A percentile compares a stretch with the other conserved stretches of the same genome.
Evolutionary conservation across 2,113 vertebrate genomes (phyloP).

Genomic region (Vulpes lagopus): DNA sequence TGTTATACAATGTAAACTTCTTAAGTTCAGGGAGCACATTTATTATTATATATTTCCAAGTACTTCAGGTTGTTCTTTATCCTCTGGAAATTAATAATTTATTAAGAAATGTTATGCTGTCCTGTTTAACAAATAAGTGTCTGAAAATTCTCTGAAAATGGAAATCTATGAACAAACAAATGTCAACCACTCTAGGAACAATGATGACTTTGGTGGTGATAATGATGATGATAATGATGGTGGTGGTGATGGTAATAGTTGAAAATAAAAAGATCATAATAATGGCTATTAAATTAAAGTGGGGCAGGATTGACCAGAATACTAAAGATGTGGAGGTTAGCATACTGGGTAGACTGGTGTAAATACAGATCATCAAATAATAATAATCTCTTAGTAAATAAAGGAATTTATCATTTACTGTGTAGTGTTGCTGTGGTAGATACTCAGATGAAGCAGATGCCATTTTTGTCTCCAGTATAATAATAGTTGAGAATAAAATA

Average conservation of each 20-base stretch:
- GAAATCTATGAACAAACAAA: not conserved
- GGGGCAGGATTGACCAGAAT: not conserved
- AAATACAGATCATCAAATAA: not conserved
- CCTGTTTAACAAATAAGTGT: not conserved
- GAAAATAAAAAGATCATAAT: not conserved
- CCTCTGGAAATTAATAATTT: not conserved
- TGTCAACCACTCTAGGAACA: not conserved
- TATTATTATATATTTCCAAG: slow-evolving; percentile 25
- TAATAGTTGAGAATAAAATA: not conserved
- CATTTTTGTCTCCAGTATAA: not conserved
- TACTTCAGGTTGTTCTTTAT: not conserved
- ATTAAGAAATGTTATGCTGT: not conserved
- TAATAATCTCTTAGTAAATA: not conserved
- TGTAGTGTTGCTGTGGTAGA: not conserved
- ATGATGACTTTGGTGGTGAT: not conserved
- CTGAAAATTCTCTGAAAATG: not conserved
- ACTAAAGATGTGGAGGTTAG: not conserved
- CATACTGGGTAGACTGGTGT: not conserved
- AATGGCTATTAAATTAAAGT: not conserved
- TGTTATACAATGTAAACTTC: not conserved
- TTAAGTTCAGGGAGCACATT: not conserved
- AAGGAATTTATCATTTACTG: not conserved
- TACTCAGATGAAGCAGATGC: not conserved
- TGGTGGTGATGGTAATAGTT: not conserved
- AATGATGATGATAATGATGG: not conserved